Conservation (phyloP, 1,140 invertebrate species). For the Amphibalanus amphitrite region DNA sequence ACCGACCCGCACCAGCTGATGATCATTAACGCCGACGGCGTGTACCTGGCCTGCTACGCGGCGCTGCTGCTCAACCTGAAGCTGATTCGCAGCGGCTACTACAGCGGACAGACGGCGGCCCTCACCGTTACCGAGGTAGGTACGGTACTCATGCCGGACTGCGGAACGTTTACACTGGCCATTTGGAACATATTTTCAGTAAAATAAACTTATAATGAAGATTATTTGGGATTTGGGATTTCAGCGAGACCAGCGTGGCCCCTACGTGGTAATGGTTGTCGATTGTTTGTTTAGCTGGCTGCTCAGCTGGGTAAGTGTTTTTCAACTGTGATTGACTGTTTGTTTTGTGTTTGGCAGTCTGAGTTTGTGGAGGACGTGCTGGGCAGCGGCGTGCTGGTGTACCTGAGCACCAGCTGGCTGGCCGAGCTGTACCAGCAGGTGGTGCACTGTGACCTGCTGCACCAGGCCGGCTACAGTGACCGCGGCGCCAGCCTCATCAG, state of each 20-base stretch:
- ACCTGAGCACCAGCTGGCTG: conserved; percentile 77
- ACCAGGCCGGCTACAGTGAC: conserved; percentile 43
- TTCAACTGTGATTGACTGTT: too few relatives aligned
- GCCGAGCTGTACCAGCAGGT: conserved; percentile 76
- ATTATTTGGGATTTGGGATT: conserved; percentile 5
- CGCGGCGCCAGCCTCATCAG: conserved; percentile 49
- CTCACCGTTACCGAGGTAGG: conserved; percentile 40
- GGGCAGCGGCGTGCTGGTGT: conserved; percentile 73
- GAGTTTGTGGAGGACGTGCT: conserved; percentile 81
- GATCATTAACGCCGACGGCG: conserved; percentile 83
- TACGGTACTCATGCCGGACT: too few relatives aligned
- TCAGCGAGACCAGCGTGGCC: not conserved
- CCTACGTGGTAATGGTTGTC: not conserved
- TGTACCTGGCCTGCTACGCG: conserved; percentile 76
- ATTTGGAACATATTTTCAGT: too few relatives aligned
- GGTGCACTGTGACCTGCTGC: conserved; percentile 52
- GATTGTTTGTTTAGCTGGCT: conserved; percentile 5
- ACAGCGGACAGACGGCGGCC: conserved; percentile 38
- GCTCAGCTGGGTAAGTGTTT: too few relatives aligned
- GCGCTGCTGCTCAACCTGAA: conserved; percentile 65
- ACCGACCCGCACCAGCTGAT: conserved; percentile 15
- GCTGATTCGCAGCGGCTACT: conserved; percentile 55
- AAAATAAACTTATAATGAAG: too few relatives aligned
- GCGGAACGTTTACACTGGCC: too few relatives aligned
- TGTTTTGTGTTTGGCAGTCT: conserved; percentile 36